Evolutionary conservation across 2,888 invertebrate species (phyloP).

Genomic region (Spodoptera exigua): DNA sequence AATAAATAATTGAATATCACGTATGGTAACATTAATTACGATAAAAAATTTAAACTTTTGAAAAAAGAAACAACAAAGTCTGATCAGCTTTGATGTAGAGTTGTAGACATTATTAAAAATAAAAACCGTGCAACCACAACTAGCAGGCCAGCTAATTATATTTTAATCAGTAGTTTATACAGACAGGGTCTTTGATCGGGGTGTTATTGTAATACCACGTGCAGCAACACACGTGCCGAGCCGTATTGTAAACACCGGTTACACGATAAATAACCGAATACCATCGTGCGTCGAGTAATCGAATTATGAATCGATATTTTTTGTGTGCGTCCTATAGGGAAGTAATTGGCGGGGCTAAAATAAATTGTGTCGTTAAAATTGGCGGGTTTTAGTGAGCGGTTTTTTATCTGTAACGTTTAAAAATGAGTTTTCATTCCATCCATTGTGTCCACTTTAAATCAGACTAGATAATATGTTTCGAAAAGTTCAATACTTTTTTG

Average conservation of each 20-base stretch:
- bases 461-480: too few species aligned
- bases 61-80: constrained; percentile 4
- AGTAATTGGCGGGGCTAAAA: constrained; percentile 21
- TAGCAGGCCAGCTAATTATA: constrained; percentile 61
- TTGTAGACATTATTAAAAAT: constrained; percentile 33
- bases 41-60: constrained; percentile 1
- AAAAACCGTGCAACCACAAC: constrained; percentile 48
- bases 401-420: background rate
- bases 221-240: constrained; percentile 70
- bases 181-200: constrained; percentile 79
- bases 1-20: background rate
- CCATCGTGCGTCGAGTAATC: constrained; percentile 46
- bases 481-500: too few species aligned
- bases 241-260: constrained; percentile 70
- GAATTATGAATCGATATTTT: constrained; percentile 50
- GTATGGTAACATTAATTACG: background rate
- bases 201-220: constrained; percentile 82
- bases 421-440: background rate
- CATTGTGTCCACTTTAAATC: too few species aligned
- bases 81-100: constrained; percentile 29
- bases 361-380: constrained; percentile 1
- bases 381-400: background rate
- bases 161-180: constrained; percentile 65
- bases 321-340: constrained; percentile 8
- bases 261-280: constrained; percentile 64